phyloP scores from a whole-genome alignment of 2,888 invertebrate species.

The Gymnosoma rotundatum region DNA sequence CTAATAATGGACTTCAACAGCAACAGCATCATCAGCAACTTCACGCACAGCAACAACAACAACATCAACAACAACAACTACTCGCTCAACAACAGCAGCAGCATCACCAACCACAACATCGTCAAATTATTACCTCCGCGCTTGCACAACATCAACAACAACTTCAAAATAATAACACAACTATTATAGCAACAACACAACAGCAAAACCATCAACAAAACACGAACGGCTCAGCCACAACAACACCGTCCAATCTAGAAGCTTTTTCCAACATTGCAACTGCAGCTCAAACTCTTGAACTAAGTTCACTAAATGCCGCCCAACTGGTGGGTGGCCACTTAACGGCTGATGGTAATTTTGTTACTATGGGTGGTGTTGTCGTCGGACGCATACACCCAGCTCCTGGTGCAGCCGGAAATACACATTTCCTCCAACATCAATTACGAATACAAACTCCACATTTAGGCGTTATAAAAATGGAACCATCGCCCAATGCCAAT shows the following conservation, averaged over 20 bases:
- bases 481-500: conserved; percentile 72
- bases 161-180: conserved; percentile 72
- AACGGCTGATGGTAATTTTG: conserved; percentile 79
- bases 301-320: conserved; percentile 73
- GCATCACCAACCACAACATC: conserved; percentile 72
- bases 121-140: conserved; percentile 70
- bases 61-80: conserved; percentile 68
- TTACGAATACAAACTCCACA: conserved; percentile 75
- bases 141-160: conserved; percentile 73
- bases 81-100: conserved; percentile 72
- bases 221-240: conserved; percentile 66
- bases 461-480: conserved; percentile 78
- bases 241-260: conserved; percentile 70
- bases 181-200: conserved; percentile 72
- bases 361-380: conserved; percentile 80
- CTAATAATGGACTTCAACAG: conserved; percentile 64
- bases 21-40: conserved; percentile 75
- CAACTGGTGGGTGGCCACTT: conserved; percentile 79
- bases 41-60: conserved; percentile 67
- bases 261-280: conserved; percentile 69
- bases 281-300: conserved; percentile 70
- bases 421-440: conserved; percentile 70
- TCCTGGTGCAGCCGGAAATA: conserved; percentile 65
- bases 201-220: conserved; percentile 70
- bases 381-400: conserved; percentile 77